phyloP scores from a whole-genome alignment of 1,140 invertebrate species.

The Sesamia nonagrioides region DNA sequence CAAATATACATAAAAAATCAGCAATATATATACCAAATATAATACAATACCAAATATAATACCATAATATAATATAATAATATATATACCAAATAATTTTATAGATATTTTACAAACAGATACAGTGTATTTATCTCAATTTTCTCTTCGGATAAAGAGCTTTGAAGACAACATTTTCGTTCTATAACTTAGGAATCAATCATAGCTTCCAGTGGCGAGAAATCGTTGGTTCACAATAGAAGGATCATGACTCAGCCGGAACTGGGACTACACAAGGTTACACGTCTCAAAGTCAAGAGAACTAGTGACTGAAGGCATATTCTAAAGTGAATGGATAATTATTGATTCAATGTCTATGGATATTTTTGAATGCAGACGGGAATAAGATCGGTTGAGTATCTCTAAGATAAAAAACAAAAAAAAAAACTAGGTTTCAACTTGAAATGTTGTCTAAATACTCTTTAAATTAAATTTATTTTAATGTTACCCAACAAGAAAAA shows the following conservation, averaged over 20 bases:
- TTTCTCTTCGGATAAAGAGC: background rate
- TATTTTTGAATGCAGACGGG: no score
- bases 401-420: no score
- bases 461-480: no score
- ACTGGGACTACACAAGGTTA: background rate
- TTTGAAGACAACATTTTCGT: background rate
- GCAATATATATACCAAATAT: no score
- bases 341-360: no score
- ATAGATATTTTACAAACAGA: background rate
- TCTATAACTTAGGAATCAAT: conserved; percentile 6
- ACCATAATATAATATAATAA: no score
- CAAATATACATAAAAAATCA: no score
- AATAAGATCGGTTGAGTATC: no score
- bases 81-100: background rate
- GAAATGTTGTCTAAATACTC: no score
- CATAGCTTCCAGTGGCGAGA: conserved; percentile 7
- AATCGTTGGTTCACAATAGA: conserved; percentile 12
- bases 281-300: conserved; percentile 14
- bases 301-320: background rate
- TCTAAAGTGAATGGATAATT: background rate
- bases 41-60: no score
- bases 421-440: no score
- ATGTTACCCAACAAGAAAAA: no score
- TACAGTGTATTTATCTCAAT: conserved; percentile 1
- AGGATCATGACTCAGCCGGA: conserved; percentile 7